Conservation (phyloP, 1,140 invertebrate genomes). For the Heliconius nattereri region DNA sequence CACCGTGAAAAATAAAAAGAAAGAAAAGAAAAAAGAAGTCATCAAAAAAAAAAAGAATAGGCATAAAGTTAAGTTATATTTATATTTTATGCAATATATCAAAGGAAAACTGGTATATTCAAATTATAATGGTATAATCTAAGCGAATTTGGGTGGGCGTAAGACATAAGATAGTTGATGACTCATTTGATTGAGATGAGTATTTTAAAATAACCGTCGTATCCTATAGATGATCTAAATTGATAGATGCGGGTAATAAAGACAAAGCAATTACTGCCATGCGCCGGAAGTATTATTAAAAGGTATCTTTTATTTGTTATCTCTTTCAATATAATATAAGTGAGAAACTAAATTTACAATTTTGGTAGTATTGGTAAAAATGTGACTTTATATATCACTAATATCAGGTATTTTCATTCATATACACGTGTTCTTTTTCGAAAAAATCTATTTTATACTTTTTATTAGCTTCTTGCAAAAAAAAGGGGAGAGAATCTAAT, state of each 20-base stretch:
- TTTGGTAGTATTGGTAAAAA: not conserved
- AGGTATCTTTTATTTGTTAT: not conserved
- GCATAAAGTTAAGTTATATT: not conserved
- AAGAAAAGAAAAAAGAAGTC: not conserved
- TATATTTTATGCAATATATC: not conserved
- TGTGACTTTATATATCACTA: too few species aligned
- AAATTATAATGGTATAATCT: not conserved
- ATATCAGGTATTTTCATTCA: too few species aligned
- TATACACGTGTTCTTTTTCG: too few species aligned
- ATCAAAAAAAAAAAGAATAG: not conserved
- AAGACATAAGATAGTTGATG: not conserved
- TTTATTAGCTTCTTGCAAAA: too few species aligned
- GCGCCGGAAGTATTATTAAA: not conserved
- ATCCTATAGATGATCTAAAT: conserved; percentile 19
- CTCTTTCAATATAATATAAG: not conserved
- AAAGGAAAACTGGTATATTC: not conserved
- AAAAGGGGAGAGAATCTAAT: too few species aligned
- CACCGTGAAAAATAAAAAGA: not conserved
- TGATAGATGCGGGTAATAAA: conserved; percentile 39
- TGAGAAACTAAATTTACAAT: not conserved
- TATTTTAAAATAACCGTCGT: not conserved
- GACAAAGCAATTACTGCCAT: not conserved
- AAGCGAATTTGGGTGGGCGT: not conserved
- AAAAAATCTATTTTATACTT: too few species aligned
- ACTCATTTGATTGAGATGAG: conserved; percentile 17